Conservation (phyloP, 2,797 vertebrate genomes). For the Malacoraja senta region DNA sequence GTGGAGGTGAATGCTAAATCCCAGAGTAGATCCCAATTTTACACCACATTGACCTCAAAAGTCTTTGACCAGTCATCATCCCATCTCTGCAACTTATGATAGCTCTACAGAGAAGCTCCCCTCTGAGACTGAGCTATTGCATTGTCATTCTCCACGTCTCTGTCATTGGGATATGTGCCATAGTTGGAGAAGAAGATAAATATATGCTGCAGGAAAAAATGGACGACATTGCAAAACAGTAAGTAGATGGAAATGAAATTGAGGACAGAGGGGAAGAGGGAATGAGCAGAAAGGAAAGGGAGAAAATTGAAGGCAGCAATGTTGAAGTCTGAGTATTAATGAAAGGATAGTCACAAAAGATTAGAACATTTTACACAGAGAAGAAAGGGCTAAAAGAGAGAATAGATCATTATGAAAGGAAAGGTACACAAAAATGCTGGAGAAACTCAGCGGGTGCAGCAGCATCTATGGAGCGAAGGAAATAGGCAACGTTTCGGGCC, state of each 20-base stretch:
- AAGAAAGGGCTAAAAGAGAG: neutral
- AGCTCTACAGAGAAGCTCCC: neutral
- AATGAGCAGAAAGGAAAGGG: no score
- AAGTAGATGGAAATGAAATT: neutral
- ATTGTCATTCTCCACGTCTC: neutral
- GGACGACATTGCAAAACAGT: neutral
- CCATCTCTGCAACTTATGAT: neutral
- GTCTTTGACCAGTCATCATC: neutral
- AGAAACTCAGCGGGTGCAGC: no score
- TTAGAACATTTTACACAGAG: neutral
- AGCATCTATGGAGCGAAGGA: no score
- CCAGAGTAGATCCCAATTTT: neutral
- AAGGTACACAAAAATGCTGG: no score
- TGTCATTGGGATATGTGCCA: neutral
- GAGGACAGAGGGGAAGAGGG: neutral
- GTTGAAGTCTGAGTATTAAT: neutral
- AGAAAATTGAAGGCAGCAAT: neutral
- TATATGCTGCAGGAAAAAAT: neutral
- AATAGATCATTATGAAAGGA: neutral
- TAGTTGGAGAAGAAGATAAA: neutral
- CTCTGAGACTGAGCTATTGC: neutral
- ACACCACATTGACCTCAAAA: neutral
- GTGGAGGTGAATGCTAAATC: neutral
- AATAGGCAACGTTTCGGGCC: no score
- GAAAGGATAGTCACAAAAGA: neutral